Base-by-base conservation (phyloP, 30 jellyfish, hydroid and myxozoan genomes). In the Turritopsis rubra region DNA sequence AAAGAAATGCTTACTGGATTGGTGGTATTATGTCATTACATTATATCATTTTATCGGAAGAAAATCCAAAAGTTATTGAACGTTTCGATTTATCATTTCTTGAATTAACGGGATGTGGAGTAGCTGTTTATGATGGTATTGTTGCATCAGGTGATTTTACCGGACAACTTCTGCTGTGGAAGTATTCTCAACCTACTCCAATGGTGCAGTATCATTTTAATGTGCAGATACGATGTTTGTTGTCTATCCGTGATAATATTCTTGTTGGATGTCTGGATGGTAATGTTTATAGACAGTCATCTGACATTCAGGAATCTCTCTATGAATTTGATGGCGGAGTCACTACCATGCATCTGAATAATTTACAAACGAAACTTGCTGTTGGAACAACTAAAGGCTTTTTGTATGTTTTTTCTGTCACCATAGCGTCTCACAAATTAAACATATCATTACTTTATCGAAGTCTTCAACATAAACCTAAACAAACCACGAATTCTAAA, bases 111-210 rank as follows among this genome's bases (percentile, higher is more conserved):
- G 99, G 99, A 7, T 93, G 99, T 85, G 99, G 99, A 20, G 79
- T 93, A 4, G 89, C 71, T 54, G 77, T 76, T 53, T 84, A 83
- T 30, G 27, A 60, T 20, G 65, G 28, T 23, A 68, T 79, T 20
- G 87, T 93, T 23, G 96, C 96, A 0, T 84, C 99, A 28, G 99
- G 99, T 21, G 99, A 93, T 73, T 90, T 93, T 31, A 84, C 97
- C 20, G 99, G 99, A 60, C 86, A 88, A 75, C 85, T 93, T 5
- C 29, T 85, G 41, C 25, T 85, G 29, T 87, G 91, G 83, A 23
- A 76, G 65, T 29, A 70, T 30, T 17, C 29, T 1, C 18, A 16
- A 26, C 30, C 52, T 21, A 21, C 22, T 27, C 85, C 88, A 13
- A 52, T 82, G 18, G 18, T 27, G 1, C 28, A 26, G 24, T 20